Evolutionary conservation across 2,888 invertebrate species (phyloP).

Genomic region (Ophion obscuratus): DNA sequence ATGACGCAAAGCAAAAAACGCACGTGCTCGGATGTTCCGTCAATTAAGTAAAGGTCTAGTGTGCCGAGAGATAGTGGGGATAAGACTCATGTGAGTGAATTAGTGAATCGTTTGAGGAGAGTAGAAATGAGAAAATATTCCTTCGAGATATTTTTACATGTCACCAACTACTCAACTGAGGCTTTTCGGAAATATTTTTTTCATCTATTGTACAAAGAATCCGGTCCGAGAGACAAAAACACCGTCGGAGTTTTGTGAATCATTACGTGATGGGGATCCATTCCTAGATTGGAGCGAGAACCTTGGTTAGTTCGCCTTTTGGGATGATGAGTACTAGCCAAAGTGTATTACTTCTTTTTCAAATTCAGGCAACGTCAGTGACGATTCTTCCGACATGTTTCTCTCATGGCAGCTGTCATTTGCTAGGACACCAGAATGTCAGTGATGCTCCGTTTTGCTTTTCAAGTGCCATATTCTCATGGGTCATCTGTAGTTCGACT

Average conservation of each 20-base stretch:
- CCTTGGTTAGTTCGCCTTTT: constrained; percentile 5
- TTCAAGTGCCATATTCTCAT: too few relatives aligned
- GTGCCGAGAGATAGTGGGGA: background rate
- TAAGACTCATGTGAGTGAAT: constrained; percentile 70
- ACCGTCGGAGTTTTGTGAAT: constrained; percentile 20
- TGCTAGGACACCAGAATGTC: background rate
- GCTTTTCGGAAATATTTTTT: constrained; percentile 11
- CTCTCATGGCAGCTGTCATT: background rate
- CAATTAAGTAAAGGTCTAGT: constrained; percentile 11
- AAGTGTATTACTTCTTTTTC: background rate
- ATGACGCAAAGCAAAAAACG: constrained; percentile 30
- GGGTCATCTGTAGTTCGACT: too few relatives aligned
- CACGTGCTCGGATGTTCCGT: constrained; percentile 1
- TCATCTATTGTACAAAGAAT: constrained; percentile 28
- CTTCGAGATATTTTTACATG: background rate
- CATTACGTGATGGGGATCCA: constrained; percentile 54
- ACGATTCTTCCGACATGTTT: background rate
- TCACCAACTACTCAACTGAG: background rate
- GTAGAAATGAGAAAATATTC: constrained; percentile 27
- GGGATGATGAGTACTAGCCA: constrained; percentile 25
- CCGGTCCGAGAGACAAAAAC: constrained; percentile 32
- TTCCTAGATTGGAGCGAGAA: constrained; percentile 48
- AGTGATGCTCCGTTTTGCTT: background rate
- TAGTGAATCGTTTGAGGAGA: constrained; percentile 58
- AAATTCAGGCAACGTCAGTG: background rate